Base-by-base conservation (phyloP, 2,797 vertebrate species). In the Falco biarmicus region DNA sequence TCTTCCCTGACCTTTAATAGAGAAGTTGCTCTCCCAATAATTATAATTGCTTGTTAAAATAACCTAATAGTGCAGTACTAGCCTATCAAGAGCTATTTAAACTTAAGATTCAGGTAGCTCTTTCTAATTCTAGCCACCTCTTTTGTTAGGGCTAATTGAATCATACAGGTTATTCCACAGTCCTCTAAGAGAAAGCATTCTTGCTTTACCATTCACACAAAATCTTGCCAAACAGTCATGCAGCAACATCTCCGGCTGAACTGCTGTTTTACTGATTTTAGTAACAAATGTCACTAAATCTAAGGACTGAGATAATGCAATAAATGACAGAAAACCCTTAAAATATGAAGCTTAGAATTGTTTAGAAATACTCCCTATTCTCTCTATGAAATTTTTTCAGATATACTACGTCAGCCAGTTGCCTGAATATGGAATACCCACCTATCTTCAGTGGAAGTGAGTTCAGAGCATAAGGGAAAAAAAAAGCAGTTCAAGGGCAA, bases 11-110 rank as follows among this genome's bases (percentile, higher is more conserved):
- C 57, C 59, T 68, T 94, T 83, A 90, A 82, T 50, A 87, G 77
- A 84, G 63, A 69, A 48, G 45, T 53, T 87, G 59, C 39, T 94
- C n/a, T 87, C 53, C 48, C 32, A 39, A 5, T 90, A 77, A 87
- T 83, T 93, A 59, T 73, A 65, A 91, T 90, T 85, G 39, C 79
- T 88, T 78, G 31, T 93, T 87, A 90, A 91, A 80, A 65, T 70
- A 90, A 83, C 54, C 34, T 66, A 41, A 48, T 53, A 61, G 39
- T 68, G 51, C 16, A 75, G 41, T 77, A 53, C 29, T 50, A 39
- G 45, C 39, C 45, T 16, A 54, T 45, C 31, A 50, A 47, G 20
- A n/a, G 41, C 71, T 88, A 28, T 50, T 81, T 59, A 45, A 80
- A 84, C 24, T 73, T 50, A 16, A 78, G 41, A 82, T 86, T 93